Base-by-base conservation (phyloP, 2,888 invertebrate genomes). In the Acleris literana region DNA sequence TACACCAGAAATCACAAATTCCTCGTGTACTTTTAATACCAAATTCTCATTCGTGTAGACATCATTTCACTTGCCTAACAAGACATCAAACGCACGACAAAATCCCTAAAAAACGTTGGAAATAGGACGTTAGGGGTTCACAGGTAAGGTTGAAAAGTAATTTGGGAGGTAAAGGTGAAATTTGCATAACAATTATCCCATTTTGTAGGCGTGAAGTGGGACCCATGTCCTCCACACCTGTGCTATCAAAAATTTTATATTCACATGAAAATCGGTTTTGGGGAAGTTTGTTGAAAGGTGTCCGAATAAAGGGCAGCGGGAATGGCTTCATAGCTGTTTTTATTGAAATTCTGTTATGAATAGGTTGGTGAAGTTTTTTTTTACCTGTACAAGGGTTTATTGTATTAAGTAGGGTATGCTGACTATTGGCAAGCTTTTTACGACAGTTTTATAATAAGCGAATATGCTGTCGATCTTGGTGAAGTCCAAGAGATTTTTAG, bases 201-300 rank as follows among this genome's bases (percentile, higher is more conserved):
- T 59, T 63, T 44, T 59, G 43, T 55, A 64, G 63, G 59, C 58
- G 64, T 55, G 48, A 63, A 57, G 56, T 59, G 56, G 22, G 53
- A 63, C 66, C 58, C 63, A 18, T 58, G 67, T 67, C 62, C 13
- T 5, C n/a, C 63, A 54, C 63, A 67, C 67, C 63, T 67, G 67
- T 11, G 22, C 25, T 25, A 13, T 55, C 2, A n/a, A 48, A 29
- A 48, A 5, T 16, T 46, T 25, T 33, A 18, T 62, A 51, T 60
- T 57, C 29, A 9, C 20, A 17, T n/a, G 59, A 60, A 59, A 51
- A 60, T 43, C 43, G 43, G 20, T 17, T 52, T 33, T 5, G 5
- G 16, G 9, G 20, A 9, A 17, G 13, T 51, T 51, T 22, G 1
- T 20, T 49, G 11, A n/a, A 18, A 5, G 16, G 29, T 48, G 17